Evolutionary conservation across 2,888 invertebrate species (phyloP).

Genomic region (Eumacrocentrus americanus): DNA sequence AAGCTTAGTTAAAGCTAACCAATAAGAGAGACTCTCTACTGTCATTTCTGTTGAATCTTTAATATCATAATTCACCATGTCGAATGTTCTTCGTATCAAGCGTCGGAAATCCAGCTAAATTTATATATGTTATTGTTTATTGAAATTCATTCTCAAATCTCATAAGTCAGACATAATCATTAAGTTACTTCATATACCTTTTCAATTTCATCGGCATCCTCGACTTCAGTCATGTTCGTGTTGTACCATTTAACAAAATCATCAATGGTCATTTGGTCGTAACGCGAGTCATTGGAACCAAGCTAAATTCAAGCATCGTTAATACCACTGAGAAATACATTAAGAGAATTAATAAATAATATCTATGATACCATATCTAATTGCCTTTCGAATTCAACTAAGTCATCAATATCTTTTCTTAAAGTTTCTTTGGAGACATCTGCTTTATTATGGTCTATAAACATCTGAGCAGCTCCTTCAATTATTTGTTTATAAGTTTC

Average conservation of each 20-base stretch:
- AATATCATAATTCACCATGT: slow-evolving; percentile 7
- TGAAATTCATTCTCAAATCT: not conserved
- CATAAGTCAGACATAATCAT: too few species aligned
- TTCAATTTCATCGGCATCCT: not conserved
- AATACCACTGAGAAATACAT: too few species aligned
- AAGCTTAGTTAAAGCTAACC: slow-evolving; percentile 9
- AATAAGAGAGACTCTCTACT: not conserved
- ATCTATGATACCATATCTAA: slow-evolving; percentile 33
- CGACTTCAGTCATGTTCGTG: not conserved
- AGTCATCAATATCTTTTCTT: slow-evolving; percentile 35
- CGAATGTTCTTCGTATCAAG: slow-evolving; percentile 13
- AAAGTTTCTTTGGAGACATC: slow-evolving; percentile 34
- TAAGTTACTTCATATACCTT: not conserved
- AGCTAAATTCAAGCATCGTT: too few species aligned
- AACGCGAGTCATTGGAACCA: too few species aligned
- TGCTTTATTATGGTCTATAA: slow-evolving; percentile 35
- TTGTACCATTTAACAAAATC: slow-evolving; percentile 3
- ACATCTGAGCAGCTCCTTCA: slow-evolving; percentile 26
- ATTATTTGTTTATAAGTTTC: slow-evolving; percentile 33
- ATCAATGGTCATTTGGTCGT: slow-evolving; percentile 1
- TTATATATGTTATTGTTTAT: not conserved
- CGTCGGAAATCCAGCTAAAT: slow-evolving; percentile 5
- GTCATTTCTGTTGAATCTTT: not conserved
- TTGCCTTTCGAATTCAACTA: slow-evolving; percentile 39
- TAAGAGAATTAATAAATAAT: too few species aligned